Evolutionary conservation across 2,888 invertebrate genomes (phyloP).

Genomic region (Biston stratarius): DNA sequence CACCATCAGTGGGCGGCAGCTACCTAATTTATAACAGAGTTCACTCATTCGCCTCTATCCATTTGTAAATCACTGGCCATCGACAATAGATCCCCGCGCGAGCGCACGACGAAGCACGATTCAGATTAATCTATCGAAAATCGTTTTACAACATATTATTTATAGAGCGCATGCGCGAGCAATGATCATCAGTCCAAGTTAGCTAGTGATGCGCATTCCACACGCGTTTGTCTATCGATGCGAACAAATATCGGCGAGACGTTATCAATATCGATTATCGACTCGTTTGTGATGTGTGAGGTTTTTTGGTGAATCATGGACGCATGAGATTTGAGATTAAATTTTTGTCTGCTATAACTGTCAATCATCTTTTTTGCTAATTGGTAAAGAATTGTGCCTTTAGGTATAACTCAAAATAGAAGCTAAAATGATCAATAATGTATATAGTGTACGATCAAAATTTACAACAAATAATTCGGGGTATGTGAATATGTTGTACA

Average conservation of each 20-base stretch:
- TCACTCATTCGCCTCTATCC: slow-evolving; percentile 58
- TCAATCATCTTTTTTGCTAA: slow-evolving; percentile 15
- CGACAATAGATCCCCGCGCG: slow-evolving; percentile 83
- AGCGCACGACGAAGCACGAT: slow-evolving; percentile 85
- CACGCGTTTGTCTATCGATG: slow-evolving; percentile 62
- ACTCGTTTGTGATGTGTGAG: slow-evolving; percentile 47
- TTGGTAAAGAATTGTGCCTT: background rate
- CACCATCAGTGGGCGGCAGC: slow-evolving; percentile 28
- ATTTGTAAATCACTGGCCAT: slow-evolving; percentile 71
- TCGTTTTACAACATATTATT: slow-evolving; percentile 87
- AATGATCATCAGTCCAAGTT: slow-evolving; percentile 80
- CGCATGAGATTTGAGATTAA: slow-evolving; percentile 28
- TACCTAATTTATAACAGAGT: slow-evolving; percentile 37
- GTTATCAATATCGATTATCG: slow-evolving; percentile 53
- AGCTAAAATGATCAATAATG: background rate
- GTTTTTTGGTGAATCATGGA: slow-evolving; percentile 53
- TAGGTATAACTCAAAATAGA: background rate
- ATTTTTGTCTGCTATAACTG: slow-evolving; percentile 21
- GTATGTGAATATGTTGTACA: no score
- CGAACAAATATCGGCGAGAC: slow-evolving; percentile 54
- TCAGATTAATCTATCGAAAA: slow-evolving; percentile 87
- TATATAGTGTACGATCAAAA: no score
- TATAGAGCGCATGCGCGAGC: slow-evolving; percentile 85
- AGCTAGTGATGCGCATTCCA: slow-evolving; percentile 48
- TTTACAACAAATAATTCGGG: no score